Evolutionary conservation across 2,888 invertebrate genomes (phyloP).

Genomic region (Drosophila falleni): DNA sequence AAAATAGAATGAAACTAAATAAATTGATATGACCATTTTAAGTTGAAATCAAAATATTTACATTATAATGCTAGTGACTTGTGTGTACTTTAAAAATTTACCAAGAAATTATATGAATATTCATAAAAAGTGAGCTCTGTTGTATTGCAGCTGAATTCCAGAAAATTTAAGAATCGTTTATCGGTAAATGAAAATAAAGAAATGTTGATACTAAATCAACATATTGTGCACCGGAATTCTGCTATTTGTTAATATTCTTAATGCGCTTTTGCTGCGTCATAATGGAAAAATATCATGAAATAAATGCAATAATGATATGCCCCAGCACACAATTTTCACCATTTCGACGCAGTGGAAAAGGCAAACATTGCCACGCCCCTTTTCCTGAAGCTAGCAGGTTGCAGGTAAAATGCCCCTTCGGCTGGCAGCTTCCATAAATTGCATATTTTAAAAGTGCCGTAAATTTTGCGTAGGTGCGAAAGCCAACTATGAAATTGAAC

Average conservation of each 20-base stretch:
- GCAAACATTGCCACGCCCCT: constrained; percentile 25
- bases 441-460: constrained; percentile 75
- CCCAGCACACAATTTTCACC: constrained; percentile 27
- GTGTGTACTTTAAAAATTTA: too few relatives aligned
- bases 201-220: not conserved
- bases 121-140: too few relatives aligned
- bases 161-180: not conserved
- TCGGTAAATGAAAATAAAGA: not conserved
- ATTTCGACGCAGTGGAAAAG: constrained; percentile 14
- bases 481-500: constrained; percentile 64
- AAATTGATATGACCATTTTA: not conserved
- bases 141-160: not conserved
- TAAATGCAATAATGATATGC: constrained; percentile 37
- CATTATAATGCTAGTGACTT: not conserved
- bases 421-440: constrained; percentile 61
- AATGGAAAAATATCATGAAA: constrained; percentile 15
- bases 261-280: not conserved
- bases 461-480: constrained; percentile 73
- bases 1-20: too few relatives aligned
- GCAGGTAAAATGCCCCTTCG: constrained; percentile 1
- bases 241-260: constrained; percentile 11
- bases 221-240: not conserved
- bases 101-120: too few relatives aligned
- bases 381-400: not conserved
- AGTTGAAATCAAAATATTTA: not conserved